Evolutionary conservation across 2,797 vertebrate genomes (phyloP).

Genomic region (Paratrypauchen microcephalus): DNA sequence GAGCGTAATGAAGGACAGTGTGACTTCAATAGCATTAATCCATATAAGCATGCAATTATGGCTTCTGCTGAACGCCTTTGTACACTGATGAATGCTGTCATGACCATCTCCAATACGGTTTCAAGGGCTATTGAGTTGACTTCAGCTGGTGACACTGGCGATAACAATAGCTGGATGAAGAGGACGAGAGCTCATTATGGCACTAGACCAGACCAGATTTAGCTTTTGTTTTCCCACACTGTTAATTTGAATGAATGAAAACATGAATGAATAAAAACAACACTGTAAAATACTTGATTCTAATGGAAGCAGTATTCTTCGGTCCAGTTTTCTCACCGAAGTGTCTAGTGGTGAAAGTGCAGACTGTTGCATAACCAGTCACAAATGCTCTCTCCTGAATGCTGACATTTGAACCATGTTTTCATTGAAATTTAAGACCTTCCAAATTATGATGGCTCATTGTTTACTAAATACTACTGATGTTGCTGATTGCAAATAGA

Average conservation of each 20-base stretch:
- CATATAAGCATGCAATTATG: constrained; percentile 21
- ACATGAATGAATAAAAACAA: neutral
- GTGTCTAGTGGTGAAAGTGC: neutral
- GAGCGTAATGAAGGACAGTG: constrained; percentile 19
- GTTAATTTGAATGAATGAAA: neutral
- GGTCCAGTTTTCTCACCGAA: too few relatives aligned
- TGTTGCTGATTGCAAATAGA: neutral
- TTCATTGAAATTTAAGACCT: neutral
- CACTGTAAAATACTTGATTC: neutral
- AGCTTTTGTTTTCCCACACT: neutral
- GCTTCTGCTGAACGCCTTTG: constrained; percentile 22
- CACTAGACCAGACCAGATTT: constrained; percentile 2
- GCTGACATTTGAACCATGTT: neutral
- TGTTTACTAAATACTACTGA: neutral
- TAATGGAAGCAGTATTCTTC: neutral
- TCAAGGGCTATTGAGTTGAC: constrained; percentile 42
- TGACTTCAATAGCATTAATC: constrained; percentile 32
- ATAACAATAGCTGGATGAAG: constrained; percentile 23
- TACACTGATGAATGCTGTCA: constrained; percentile 32
- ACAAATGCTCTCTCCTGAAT: neutral
- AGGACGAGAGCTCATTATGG: constrained; percentile 13
- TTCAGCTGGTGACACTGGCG: constrained; percentile 30
- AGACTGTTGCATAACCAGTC: neutral
- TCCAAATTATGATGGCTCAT: neutral
- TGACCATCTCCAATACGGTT: constrained; percentile 32